Conservation (phyloP, 2,113 vertebrate species). For the Ophiodon elongatus region DNA sequence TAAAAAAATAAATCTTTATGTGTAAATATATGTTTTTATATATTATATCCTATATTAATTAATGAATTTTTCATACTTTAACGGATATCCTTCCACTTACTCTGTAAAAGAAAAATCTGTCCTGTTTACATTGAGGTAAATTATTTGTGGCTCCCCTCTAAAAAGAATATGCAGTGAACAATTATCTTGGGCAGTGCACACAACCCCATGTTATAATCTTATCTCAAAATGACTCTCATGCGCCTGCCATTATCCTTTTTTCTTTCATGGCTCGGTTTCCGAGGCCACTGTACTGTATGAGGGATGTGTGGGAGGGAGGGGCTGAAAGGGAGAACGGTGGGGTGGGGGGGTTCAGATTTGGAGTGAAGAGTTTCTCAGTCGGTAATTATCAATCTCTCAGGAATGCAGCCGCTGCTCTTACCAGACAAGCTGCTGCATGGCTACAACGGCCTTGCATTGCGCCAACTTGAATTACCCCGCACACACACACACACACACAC, state of each 20-base stretch:
- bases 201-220: conserved; percentile 55
- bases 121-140: conserved; percentile 12
- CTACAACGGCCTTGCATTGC: conserved; percentile 50
- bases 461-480: conserved; percentile 38
- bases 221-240: conserved; percentile 74
- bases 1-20: background rate
- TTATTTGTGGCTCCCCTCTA: conserved; percentile 7
- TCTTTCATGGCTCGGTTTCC: conserved; percentile 38
- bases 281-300: conserved; percentile 48
- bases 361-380: conserved; percentile 70
- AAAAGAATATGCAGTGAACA: conserved; percentile 27
- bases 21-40: background rate
- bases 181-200: conserved; percentile 31
- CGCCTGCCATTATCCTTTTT: conserved; percentile 60
- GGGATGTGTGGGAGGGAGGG: conserved; percentile 16
- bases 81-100: background rate
- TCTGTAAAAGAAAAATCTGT: background rate
- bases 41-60: background rate
- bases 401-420: conserved; percentile 78
- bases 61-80: background rate
- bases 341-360: conserved; percentile 67
- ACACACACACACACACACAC: conserved; percentile 27
- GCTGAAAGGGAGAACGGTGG: conserved; percentile 20
- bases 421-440: conserved; percentile 81
- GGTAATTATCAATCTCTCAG: conserved; percentile 83